Evolutionary conservation across 2,797 vertebrate species (phyloP).

Genomic region (Clarias platycephalus): DNA sequence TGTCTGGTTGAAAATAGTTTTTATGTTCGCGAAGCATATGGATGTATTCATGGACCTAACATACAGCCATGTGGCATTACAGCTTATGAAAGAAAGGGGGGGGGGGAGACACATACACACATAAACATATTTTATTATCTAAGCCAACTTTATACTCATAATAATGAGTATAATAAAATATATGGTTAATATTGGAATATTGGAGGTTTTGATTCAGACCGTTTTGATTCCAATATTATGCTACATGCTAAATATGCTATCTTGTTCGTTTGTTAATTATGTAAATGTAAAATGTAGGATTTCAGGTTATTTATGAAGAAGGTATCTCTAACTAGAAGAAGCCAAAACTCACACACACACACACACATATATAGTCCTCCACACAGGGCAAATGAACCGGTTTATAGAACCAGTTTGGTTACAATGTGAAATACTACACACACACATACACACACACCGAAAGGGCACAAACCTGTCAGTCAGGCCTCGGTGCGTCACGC

Average conservation of each 20-base stretch:
- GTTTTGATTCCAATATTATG: no score
- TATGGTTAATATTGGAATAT: no score
- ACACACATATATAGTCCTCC: no score
- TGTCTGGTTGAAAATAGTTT: neutral
- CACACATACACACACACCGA: no score
- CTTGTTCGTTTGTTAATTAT: neutral
- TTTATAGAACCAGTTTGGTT: slow-evolving; percentile 15
- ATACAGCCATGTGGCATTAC: no score
- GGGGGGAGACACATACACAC: no score
- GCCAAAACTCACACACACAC: no score
- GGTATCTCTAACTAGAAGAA: neutral
- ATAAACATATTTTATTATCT: neutral
- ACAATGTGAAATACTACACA: neutral
- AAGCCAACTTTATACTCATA: neutral
- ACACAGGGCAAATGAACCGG: slow-evolving; percentile 1
- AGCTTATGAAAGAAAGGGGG: no score
- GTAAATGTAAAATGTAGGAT: neutral
- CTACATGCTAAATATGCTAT: neutral
- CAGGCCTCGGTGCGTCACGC: slow-evolving; percentile 12
- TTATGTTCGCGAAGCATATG: no score
- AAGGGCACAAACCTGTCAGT: slow-evolving; percentile 23
- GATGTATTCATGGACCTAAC: no score
- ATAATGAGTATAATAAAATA: no score
- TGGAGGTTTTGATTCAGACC: no score
- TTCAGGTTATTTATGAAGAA: neutral